Conservation (phyloP, 2,888 invertebrate genomes). For the Euspilapteryx auroguttella region DNA sequence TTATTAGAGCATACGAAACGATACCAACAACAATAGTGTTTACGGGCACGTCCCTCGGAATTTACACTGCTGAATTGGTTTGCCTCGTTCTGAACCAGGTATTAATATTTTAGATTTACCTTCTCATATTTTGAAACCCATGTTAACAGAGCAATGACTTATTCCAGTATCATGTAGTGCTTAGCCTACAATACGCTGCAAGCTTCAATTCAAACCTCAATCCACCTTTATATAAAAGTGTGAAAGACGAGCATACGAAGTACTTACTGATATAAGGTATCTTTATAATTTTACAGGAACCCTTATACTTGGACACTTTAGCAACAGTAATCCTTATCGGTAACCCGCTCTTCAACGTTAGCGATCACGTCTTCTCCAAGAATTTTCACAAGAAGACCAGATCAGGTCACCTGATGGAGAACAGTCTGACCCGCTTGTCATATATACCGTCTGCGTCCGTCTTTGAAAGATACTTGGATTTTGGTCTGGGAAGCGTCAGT, state of each 20-base stretch:
- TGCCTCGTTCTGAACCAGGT: slow-evolving; percentile 50
- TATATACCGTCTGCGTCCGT: slow-evolving; percentile 41
- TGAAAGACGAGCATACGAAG: too few relatives aligned
- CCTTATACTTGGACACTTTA: slow-evolving; percentile 29
- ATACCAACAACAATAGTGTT: slow-evolving; percentile 32
- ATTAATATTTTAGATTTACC: slow-evolving; percentile 4
- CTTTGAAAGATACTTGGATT: slow-evolving; percentile 39
- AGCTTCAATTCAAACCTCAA: too few relatives aligned
- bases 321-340: slow-evolving; percentile 31
- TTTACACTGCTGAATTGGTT: slow-evolving; percentile 39
- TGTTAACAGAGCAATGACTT: too few relatives aligned
- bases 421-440: slow-evolving; percentile 30
- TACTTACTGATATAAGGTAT: neutral
- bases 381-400: slow-evolving; percentile 25
- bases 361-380: slow-evolving; percentile 31
- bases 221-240: too few relatives aligned
- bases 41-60: slow-evolving; percentile 31
- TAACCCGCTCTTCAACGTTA: slow-evolving; percentile 23
- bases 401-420: slow-evolving; percentile 39
- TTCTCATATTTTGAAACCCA: too few relatives aligned
- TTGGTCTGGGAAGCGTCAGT: slow-evolving; percentile 30
- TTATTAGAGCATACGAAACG: slow-evolving; percentile 37
- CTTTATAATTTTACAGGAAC: slow-evolving; percentile 23
- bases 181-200: too few relatives aligned
- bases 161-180: too few relatives aligned